Evolutionary conservation across 2,888 invertebrate genomes (phyloP).

Genomic region (Lycocerus yunnanus): DNA sequence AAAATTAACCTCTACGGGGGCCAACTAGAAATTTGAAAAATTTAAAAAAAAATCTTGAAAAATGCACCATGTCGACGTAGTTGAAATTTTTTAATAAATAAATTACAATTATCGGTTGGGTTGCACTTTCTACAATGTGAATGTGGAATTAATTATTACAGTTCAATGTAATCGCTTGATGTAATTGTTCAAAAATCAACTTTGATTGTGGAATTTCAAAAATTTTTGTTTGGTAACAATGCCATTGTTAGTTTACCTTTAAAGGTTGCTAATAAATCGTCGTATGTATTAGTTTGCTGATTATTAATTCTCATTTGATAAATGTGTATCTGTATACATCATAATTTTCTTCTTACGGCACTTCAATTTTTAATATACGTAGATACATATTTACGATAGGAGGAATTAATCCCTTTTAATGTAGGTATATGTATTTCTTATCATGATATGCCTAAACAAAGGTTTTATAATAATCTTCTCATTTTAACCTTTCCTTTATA

Average conservation of each 20-base stretch:
- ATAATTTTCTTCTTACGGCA: background rate
- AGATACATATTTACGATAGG: background rate
- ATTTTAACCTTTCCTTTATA: background rate
- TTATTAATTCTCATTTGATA: background rate
- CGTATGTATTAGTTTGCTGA: background rate
- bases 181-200: background rate
- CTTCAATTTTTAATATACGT: background rate
- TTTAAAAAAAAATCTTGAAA: background rate
- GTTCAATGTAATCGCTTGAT: background rate
- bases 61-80: background rate
- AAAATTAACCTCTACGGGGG: background rate
- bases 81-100: background rate
- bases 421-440: background rate
- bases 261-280: background rate
- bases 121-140: conserved; percentile 18
- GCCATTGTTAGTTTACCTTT: background rate
- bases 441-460: background rate
- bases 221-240: background rate
- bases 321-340: background rate
- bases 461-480: background rate
- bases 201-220: background rate
- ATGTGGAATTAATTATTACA: conserved; percentile 13
- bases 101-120: background rate
- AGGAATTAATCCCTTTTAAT: background rate
- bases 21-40: background rate